Percentiles rank a stretch among this genome's conserved stretches.
Evolutionary conservation across 2,113 vertebrate species (phyloP).

Genomic region (Psettodes erumei): DNA sequence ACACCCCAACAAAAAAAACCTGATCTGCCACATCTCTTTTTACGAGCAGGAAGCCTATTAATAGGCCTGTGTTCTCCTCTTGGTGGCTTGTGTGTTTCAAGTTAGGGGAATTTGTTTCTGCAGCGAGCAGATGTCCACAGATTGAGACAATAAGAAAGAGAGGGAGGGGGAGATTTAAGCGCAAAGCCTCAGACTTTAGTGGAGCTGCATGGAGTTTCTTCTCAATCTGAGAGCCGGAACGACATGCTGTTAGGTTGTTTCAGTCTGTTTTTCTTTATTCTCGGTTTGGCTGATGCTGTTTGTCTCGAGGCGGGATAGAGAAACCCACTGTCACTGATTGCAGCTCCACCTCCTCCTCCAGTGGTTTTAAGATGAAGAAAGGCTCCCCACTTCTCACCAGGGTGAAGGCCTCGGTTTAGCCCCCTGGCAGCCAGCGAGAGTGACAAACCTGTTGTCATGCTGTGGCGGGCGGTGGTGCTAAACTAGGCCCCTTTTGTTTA

Average conservation of each 20-base stretch:
- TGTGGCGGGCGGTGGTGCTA: slow-evolving; percentile 52
- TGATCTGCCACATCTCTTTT: slow-evolving; percentile 81
- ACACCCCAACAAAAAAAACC: slow-evolving; percentile 71
- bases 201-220: slow-evolving; percentile 32
- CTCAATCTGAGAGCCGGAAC: slow-evolving; percentile 51
- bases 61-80: slow-evolving; percentile 79
- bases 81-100: slow-evolving; percentile 80
- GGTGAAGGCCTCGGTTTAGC: slow-evolving; percentile 22
- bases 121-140: slow-evolving; percentile 66
- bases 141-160: slow-evolving; percentile 61
- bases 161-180: slow-evolving; percentile 7
- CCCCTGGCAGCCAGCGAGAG: slow-evolving; percentile 30
- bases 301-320: slow-evolving; percentile 51
- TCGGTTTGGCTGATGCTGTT: slow-evolving; percentile 55
- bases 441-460: slow-evolving; percentile 63
- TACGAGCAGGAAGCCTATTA: slow-evolving; percentile 83
- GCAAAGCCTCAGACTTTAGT: slow-evolving; percentile 28
- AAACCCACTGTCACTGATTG: slow-evolving; percentile 57
- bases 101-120: slow-evolving; percentile 75
- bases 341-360: slow-evolving; percentile 36
- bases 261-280: slow-evolving; percentile 39
- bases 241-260: slow-evolving; percentile 30
- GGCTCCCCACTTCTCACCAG: slow-evolving; percentile 2
- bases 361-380: slow-evolving; percentile 39
- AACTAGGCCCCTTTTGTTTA: slow-evolving; percentile 77